Conservation (phyloP, 2,888 invertebrate genomes). For the Amiota mariae region DNA sequence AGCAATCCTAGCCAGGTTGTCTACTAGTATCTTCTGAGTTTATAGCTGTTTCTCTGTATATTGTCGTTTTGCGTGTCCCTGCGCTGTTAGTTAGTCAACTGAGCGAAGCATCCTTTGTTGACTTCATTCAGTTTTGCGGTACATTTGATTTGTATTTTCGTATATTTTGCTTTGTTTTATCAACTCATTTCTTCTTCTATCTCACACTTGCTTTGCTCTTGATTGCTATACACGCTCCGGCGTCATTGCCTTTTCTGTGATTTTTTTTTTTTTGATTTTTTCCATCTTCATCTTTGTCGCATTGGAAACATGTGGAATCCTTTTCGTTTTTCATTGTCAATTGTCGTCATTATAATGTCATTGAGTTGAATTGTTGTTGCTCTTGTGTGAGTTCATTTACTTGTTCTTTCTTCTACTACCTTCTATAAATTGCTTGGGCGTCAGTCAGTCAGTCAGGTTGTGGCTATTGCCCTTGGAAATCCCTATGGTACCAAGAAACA, state of each 20-base stretch:
- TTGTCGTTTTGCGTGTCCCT: conserved; percentile 22
- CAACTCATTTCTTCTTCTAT: conserved; percentile 23
- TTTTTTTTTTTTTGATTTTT: conserved; percentile 38
- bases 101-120: conserved; percentile 52
- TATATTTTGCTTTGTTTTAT: conserved; percentile 39
- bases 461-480: not conserved
- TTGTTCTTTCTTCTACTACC: not conserved
- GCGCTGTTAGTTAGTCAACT: conserved; percentile 52
- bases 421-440: conserved; percentile 1
- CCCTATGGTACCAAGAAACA: no score
- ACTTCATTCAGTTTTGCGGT: conserved; percentile 66
- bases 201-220: not conserved
- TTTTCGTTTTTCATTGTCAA: conserved; percentile 50
- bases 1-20: not conserved
- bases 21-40: not conserved
- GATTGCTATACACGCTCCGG: no score
- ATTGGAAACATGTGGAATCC: conserved; percentile 30
- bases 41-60: no score
- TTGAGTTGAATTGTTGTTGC: conserved; percentile 35
- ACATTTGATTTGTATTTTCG: conserved; percentile 63
- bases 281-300: conserved; percentile 25
- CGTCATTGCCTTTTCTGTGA: no score
- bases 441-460: conserved; percentile 5
- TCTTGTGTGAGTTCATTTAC: conserved; percentile 13
- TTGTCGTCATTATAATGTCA: conserved; percentile 59